Evolutionary conservation across 2,888 invertebrate genomes (phyloP), one percentile per base, ranked within the genome.

Genomic region (Sarcophaga caerulescens): DNA sequence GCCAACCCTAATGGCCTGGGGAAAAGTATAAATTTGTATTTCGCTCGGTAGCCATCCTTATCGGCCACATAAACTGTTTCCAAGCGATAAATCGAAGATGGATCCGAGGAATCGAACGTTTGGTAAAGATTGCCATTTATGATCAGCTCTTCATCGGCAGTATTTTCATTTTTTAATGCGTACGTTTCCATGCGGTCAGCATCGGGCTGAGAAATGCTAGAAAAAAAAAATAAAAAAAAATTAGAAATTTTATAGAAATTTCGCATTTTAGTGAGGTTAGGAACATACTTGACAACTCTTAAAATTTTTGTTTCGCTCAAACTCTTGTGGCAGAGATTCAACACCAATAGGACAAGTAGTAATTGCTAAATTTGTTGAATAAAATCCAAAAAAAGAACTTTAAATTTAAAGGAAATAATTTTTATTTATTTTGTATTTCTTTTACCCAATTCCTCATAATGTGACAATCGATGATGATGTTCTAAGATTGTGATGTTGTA

Each of bases 1-100:
- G 35, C 1, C 35, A 35, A 35, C 8, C 19, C 77, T 4, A n/a
- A n/a, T n/a, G n/a, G n/a, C n/a, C n/a, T n/a, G n/a, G 23, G 14
- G 8, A 0, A 1, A 59, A 57, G 57, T 66, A 21, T 44, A 5
- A 88, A 75, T 65, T 88, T 90, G 80, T 90, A 89, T 52, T 87
- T 87, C 8, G 87, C 90, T 59, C 87, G 87, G 74, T 91, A 91
- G n/a, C 91, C 92, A 75, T 79, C 81, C 3, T 89, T 88, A 66
- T 91, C 90, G 19, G 89, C 90, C 35, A 82, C 86, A 57, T 90
- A 91, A 23, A 84, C 73, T 0, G 88, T 89, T 0, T 76, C 77
- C 66, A 89, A 86, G 6, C 1, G 69, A 19, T 87, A 89, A 5
- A 74, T 17, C 11, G 80, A 21, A 4, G 57, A 8, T 1, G 63